A percentile compares a stretch with the other conserved stretches of the same genome.
Conservation (phyloP, 2,113 vertebrate species). For the Tyto alba region DNA sequence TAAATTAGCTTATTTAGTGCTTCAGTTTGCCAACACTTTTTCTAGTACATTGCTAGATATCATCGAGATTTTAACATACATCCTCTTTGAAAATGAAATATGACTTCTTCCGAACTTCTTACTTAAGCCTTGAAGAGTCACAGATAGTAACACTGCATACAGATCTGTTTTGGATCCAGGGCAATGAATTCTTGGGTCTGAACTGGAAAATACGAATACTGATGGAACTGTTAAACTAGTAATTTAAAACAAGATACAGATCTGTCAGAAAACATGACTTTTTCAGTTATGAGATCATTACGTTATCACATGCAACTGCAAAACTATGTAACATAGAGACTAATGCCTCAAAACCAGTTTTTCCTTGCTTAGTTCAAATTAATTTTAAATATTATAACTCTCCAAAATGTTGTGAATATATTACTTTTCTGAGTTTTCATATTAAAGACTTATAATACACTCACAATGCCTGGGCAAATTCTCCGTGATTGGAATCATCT, state of each 20-base stretch:
- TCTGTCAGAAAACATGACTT: not conserved
- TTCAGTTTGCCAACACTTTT: not conserved
- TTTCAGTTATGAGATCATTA: not conserved
- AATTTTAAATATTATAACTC: not conserved
- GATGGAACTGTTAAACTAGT: not conserved
- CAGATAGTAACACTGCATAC: not conserved
- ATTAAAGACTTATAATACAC: not conserved
- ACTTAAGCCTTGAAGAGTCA: not conserved
- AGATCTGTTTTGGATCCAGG: not conserved
- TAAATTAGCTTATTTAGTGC: not conserved
- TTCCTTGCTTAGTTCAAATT: not conserved
- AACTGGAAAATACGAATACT: not conserved
- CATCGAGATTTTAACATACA: not conserved
- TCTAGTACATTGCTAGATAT: not conserved
- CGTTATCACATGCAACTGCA: not conserved
- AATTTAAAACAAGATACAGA: not conserved
- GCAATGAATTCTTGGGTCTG: not conserved
- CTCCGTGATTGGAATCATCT: not conserved
- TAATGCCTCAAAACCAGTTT: not conserved
- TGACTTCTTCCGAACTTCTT: not conserved
- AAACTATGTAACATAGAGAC: not conserved
- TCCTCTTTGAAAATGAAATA: not conserved
- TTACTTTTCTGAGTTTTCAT: not conserved
- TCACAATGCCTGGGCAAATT: not conserved
- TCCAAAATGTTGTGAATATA: not conserved